phyloP scores from a whole-genome alignment of 2,797 vertebrate species.

The Sebastes vulpes region DNA sequence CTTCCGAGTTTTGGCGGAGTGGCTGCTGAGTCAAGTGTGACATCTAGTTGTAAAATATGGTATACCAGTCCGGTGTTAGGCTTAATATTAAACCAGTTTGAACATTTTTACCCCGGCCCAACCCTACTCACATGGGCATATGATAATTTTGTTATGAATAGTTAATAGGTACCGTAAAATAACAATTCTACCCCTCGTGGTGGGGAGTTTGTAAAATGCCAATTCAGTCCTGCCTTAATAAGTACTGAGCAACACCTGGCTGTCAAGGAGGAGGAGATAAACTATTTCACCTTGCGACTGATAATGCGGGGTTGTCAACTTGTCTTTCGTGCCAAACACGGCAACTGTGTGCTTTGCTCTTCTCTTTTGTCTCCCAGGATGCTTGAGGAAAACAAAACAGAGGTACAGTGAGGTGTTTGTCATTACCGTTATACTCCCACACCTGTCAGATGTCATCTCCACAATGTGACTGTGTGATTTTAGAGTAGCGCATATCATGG shows the following conservation, averaged over 20 bases:
- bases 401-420: constrained; percentile 51
- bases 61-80: not conserved
- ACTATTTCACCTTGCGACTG: constrained; percentile 72
- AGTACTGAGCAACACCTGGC: constrained; percentile 17
- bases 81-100: not conserved
- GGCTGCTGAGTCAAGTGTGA: too few relatives aligned
- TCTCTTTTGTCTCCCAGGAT: constrained; percentile 64
- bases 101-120: not conserved
- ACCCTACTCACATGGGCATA: not conserved
- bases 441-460: constrained; percentile 50
- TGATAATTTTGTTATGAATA: constrained; percentile 11
- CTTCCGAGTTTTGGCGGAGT: too few relatives aligned
- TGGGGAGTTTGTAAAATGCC: constrained; percentile 41
- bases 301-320: constrained; percentile 77
- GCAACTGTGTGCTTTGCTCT: constrained; percentile 74
- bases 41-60: too few relatives aligned
- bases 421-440: constrained; percentile 45
- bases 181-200: not conserved
- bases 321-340: constrained; percentile 64
- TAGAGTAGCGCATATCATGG: not conserved
- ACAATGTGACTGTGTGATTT: constrained; percentile 22
- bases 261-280: constrained; percentile 73
- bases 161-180: constrained; percentile 27
- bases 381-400: constrained; percentile 52
- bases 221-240: constrained; percentile 41